phyloP scores from a whole-genome alignment of 1,140 invertebrate species.

The Antheraea pernyi region DNA sequence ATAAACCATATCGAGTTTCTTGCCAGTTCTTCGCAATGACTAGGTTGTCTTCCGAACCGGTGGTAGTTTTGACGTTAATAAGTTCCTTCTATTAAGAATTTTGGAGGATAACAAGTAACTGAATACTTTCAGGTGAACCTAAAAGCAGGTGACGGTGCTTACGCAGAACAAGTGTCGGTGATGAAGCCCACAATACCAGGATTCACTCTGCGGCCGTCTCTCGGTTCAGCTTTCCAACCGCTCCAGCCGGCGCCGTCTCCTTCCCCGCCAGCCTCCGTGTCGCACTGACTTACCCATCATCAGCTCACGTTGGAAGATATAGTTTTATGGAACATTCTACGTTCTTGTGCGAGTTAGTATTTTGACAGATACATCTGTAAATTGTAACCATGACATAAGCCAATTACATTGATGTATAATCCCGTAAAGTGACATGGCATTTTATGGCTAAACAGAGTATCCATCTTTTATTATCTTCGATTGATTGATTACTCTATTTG shows the following conservation, averaged over 20 bases:
- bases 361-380: not conserved
- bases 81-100: too few species aligned
- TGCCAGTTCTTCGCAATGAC: too few species aligned
- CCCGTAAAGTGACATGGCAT: too few species aligned
- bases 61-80: too few species aligned
- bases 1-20: too few species aligned
- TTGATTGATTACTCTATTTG: too few species aligned
- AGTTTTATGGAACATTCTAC: not conserved
- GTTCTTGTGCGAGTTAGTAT: not conserved
- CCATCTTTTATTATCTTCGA: too few species aligned
- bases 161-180: slow-evolving; percentile 51
- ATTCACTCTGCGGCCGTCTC: slow-evolving; percentile 89
- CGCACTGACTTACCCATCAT: slow-evolving; percentile 41
- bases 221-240: slow-evolving; percentile 90
- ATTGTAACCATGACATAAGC: too few species aligned
- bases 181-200: slow-evolving; percentile 82
- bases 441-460: too few species aligned
- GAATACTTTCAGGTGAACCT: slow-evolving; percentile 77
- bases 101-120: too few species aligned
- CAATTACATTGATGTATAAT: too few species aligned
- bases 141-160: slow-evolving; percentile 77
- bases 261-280: slow-evolving; percentile 45
- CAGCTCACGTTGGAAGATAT: not conserved
- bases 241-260: slow-evolving; percentile 80
- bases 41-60: too few species aligned